phyloP scores from a whole-genome alignment of 53 echinoderm and acorn worm species.

The Stichopus horrens region DNA sequence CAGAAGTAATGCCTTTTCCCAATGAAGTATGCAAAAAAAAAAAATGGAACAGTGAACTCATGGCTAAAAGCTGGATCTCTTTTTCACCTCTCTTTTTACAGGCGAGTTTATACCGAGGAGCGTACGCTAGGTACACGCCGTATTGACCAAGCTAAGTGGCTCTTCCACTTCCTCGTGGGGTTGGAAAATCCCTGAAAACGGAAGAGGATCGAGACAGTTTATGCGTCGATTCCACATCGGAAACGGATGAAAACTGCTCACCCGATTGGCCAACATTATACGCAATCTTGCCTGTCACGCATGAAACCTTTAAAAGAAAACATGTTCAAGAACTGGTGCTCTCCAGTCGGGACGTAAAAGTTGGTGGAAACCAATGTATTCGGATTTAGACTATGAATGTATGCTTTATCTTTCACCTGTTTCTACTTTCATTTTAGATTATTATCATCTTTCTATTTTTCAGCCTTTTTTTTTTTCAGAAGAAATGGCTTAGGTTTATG shows the following conservation, averaged over 20 bases:
- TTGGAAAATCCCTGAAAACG: neutral
- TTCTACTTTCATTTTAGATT: slow-evolving; percentile 35
- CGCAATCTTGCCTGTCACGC: slow-evolving; percentile 44
- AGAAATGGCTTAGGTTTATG: too few relatives aligned
- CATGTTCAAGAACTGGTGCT: slow-evolving; percentile 22
- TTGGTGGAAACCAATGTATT: slow-evolving; percentile 43
- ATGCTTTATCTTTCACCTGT: slow-evolving; percentile 43
- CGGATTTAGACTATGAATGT: slow-evolving; percentile 30
- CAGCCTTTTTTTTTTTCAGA: neutral
- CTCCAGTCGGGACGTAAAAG: slow-evolving; percentile 6
- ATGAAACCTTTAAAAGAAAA: slow-evolving; percentile 13
- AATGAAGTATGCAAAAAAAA: too few relatives aligned
- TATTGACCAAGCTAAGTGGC: slow-evolving; percentile 52
- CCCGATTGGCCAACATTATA: slow-evolving; percentile 35
- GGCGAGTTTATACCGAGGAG: slow-evolving; percentile 94
- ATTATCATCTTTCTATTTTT: slow-evolving; percentile 3
- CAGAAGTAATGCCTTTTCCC: too few relatives aligned
- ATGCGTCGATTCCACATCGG: neutral
- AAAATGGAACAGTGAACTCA: too few relatives aligned
- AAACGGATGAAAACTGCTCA: slow-evolving; percentile 10
- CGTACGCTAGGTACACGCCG: slow-evolving; percentile 89
- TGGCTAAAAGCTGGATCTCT: slow-evolving; percentile 6
- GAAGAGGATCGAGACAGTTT: neutral
- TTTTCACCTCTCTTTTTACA: slow-evolving; percentile 43
- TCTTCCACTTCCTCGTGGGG: neutral